Evolutionary conservation across 1,140 invertebrate genomes (phyloP), one percentile per base, ranked within the genome.

Genomic region (Eriocheir sinensis): DNA sequence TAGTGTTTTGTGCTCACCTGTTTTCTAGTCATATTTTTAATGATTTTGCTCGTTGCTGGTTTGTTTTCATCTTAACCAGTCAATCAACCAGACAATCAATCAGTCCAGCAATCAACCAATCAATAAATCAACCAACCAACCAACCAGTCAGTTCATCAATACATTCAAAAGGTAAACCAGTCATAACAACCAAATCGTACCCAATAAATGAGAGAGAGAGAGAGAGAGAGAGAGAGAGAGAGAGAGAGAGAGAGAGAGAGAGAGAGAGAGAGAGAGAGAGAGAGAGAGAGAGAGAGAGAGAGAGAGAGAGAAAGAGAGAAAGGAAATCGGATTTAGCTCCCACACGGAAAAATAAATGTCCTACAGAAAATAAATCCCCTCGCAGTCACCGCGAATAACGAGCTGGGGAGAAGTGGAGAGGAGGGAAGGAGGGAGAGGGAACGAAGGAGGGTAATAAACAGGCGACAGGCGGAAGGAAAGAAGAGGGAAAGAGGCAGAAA

Each of bases 241-340:
- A 81, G 80, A 81, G 80, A 81, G 80, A 81, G 80, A 81, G 80
- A 81, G 80, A 72, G 60, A 72, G 60, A 72, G 60, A 72, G 60
- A 72, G 60, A 72, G 60, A 72, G 60, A 72, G 60, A 72, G 60
- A 72, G 60, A 72, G 60, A 72, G 60, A 72, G 60, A 72, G 60
- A 72, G 60, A 72, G 80, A 81, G 80, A 81, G 80, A 81, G 80
- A 34, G 30, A 36, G 83, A 86, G 83, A 86, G 34, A 86, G 41
- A 27, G 15, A 30, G 1, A 15, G 17, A 86, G 85, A 30, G n/a
- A 72, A n/a, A n/a, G 60, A 72, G 60, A 72, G 21, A 72, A n/a
- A 72, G 12, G 38, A 86, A 40, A 38, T 86, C 85, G 32, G 36
- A 38, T 86, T 44, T 8, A 86, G 41, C 15, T 30, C 12, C 48